Evolutionary conservation across 2,113 vertebrate genomes (phyloP).

Genomic region (Tychaedon coryphoeus): DNA sequence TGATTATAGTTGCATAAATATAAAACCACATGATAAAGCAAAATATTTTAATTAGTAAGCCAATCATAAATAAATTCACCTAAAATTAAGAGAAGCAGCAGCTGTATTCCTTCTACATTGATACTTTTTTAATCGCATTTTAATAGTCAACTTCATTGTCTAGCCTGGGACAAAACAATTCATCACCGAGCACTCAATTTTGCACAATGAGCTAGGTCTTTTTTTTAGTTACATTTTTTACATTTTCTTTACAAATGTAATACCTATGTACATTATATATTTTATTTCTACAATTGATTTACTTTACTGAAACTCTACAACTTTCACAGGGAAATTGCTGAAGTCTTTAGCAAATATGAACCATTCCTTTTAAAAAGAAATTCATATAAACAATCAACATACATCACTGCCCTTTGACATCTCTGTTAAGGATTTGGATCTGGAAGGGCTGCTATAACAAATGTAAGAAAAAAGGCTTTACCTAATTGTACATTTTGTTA

Average conservation of each 20-base stretch:
- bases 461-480: slow-evolving; percentile 55
- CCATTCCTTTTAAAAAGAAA: slow-evolving; percentile 76
- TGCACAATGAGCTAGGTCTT: slow-evolving; percentile 63
- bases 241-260: slow-evolving; percentile 83
- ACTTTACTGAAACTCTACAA: slow-evolving; percentile 71
- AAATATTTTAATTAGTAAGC: slow-evolving; percentile 93
- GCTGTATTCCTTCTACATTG: slow-evolving; percentile 69
- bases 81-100: slow-evolving; percentile 90
- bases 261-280: slow-evolving; percentile 78
- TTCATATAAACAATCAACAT: slow-evolving; percentile 70
- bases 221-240: slow-evolving; percentile 80
- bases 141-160: slow-evolving; percentile 67
- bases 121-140: slow-evolving; percentile 54
- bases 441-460: slow-evolving; percentile 64
- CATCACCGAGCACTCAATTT: slow-evolving; percentile 62
- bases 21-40: slow-evolving; percentile 65
- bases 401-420: slow-evolving; percentile 66
- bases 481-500: slow-evolving; percentile 58
- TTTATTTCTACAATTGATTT: slow-evolving; percentile 71
- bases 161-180: slow-evolving; percentile 66
- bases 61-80: slow-evolving; percentile 96
- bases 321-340: slow-evolving; percentile 71
- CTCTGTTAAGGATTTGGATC: slow-evolving; percentile 59
- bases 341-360: slow-evolving; percentile 72
- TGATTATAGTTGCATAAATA: slow-evolving; percentile 44